Conservation (phyloP, 2,888 invertebrate genomes). For the Panorpa germanica region DNA sequence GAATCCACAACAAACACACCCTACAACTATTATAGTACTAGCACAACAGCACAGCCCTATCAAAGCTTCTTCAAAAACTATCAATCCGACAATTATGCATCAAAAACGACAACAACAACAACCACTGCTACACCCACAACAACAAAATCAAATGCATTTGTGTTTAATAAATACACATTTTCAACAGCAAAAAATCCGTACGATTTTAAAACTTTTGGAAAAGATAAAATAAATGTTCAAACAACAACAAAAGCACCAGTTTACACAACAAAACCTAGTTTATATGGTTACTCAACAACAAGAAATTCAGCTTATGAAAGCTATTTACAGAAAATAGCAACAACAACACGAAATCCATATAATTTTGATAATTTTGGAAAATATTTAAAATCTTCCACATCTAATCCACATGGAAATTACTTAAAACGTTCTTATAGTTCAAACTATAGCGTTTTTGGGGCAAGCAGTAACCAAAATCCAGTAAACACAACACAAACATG, state of each 20-base stretch:
- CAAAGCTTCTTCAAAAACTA: background rate
- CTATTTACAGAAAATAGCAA: slow-evolving; percentile 23
- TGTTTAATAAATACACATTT: slow-evolving; percentile 25
- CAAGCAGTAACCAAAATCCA: slow-evolving; percentile 17
- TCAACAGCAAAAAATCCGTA: slow-evolving; percentile 36
- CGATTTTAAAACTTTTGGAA: slow-evolving; percentile 27
- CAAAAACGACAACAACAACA: slow-evolving; percentile 5
- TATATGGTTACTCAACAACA: slow-evolving; percentile 12
- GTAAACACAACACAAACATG: slow-evolving; percentile 13
- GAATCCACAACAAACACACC: slow-evolving; percentile 4
- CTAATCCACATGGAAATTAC: slow-evolving; percentile 21
- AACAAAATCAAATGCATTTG: slow-evolving; percentile 18
- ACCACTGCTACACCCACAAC: slow-evolving; percentile 15
- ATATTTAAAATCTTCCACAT: slow-evolving; percentile 12
- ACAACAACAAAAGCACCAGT: slow-evolving; percentile 7
- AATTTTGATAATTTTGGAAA: slow-evolving; percentile 25
- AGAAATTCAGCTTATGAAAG: slow-evolving; percentile 19
- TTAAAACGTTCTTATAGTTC: slow-evolving; percentile 29
- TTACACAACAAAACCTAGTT: background rate
- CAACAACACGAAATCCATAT: slow-evolving; percentile 35
- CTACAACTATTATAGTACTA: slow-evolving; percentile 7
- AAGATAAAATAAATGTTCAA: slow-evolving; percentile 4
- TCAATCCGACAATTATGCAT: slow-evolving; percentile 1
- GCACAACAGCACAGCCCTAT: slow-evolving; percentile 6
- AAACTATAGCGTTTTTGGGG: too few species aligned